Percentiles rank a stretch among this genome's conserved stretches.
Conservation (phyloP, 2,113 vertebrate genomes). For the Eretmochelys imbricata region DNA sequence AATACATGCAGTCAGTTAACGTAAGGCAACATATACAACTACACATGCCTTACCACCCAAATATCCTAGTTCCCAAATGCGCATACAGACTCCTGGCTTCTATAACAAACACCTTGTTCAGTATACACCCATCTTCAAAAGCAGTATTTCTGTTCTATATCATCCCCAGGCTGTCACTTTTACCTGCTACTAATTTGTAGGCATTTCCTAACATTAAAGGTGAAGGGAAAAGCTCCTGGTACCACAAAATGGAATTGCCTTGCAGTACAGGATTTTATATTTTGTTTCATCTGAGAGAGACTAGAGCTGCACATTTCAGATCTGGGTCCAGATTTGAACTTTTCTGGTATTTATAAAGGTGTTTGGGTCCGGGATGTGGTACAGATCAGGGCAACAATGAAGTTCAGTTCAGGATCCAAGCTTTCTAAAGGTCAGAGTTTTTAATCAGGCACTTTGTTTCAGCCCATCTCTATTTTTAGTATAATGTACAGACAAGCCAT, state of each 20-base stretch:
- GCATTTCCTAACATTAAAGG: background rate
- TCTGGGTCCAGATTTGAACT: background rate
- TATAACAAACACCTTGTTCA: background rate
- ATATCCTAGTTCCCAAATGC: accelerated
- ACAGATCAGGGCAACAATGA: background rate
- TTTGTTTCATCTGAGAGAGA: background rate
- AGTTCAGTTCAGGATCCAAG: background rate
- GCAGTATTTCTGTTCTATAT: background rate
- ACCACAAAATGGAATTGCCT: background rate
- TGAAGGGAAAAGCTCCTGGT: background rate
- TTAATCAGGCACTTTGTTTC: background rate
- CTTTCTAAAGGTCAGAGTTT: background rate
- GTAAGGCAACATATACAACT: too few relatives aligned
- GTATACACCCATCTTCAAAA: background rate
- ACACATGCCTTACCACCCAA: background rate
- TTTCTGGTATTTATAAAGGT: background rate
- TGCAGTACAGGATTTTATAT: background rate
- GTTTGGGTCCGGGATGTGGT: background rate
- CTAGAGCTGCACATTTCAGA: background rate
- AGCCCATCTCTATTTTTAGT: background rate
- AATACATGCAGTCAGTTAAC: accelerated
- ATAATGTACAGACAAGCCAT: background rate
- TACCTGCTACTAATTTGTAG: background rate
- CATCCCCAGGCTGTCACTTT: too few relatives aligned
- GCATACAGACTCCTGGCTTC: background rate